A percentile compares a stretch with the other conserved stretches of the same genome.
phyloP scores from a whole-genome alignment of 2,888 invertebrate species.

The Lacanobia oleracea region DNA sequence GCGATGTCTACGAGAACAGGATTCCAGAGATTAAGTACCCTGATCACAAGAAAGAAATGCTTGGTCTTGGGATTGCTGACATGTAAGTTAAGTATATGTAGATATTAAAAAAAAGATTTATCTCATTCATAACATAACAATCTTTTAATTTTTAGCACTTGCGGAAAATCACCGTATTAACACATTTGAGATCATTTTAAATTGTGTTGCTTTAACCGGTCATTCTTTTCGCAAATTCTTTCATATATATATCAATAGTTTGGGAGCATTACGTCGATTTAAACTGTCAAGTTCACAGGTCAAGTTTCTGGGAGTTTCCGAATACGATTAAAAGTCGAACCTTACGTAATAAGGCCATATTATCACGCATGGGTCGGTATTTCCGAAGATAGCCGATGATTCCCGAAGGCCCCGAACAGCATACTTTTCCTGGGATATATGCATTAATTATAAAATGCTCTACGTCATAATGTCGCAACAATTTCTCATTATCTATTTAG shows the following conservation, averaged over 20 bases:
- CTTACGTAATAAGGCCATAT: not conserved
- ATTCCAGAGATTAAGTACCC: slow-evolving; percentile 95
- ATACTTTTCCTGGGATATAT: not conserved
- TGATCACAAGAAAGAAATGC: slow-evolving; percentile 93
- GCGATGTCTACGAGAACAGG: slow-evolving; percentile 95
- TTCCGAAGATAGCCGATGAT: slow-evolving; percentile 3
- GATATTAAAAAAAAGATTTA: no score
- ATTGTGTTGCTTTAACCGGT: no score
- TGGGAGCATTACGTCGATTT: not conserved
- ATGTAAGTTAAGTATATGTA: slow-evolving; percentile 91
- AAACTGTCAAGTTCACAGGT: not conserved
- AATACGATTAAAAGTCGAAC: not conserved
- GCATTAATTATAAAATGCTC: not conserved
- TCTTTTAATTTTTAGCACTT: no score
- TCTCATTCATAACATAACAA: no score
- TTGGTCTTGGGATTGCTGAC: slow-evolving; percentile 96
- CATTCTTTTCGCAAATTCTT: no score
- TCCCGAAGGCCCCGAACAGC: no score
- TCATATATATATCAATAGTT: not conserved
- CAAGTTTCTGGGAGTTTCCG: not conserved
- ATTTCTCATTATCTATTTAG: slow-evolving; percentile 33
- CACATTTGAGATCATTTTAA: no score
- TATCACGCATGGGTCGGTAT: not conserved
- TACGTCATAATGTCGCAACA: slow-evolving; percentile 2
- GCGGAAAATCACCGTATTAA: no score